Conservation (phyloP, 2,888 invertebrate species). For the Chirona hameri region DNA sequence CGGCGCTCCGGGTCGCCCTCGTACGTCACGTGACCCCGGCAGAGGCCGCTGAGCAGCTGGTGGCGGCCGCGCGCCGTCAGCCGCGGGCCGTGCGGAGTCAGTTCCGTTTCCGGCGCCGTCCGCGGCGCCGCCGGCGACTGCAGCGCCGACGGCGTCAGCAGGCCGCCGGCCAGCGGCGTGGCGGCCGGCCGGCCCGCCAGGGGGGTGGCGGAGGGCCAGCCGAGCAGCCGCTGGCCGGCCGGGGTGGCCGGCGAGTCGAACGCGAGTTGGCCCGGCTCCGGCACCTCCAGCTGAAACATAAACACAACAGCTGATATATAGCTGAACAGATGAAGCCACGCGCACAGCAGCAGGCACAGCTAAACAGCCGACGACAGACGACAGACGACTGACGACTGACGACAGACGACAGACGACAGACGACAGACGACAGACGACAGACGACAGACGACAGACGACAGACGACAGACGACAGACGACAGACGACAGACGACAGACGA, state of each 20-base stretch:
- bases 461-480: too few relatives aligned
- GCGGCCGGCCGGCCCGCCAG: not conserved
- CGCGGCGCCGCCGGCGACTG: slow-evolving; percentile 1
- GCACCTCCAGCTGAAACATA: slow-evolving; percentile 6
- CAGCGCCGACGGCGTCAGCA: slow-evolving; percentile 12
- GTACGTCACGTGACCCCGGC: slow-evolving; percentile 55
- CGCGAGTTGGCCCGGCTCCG: not conserved
- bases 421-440: too few relatives aligned
- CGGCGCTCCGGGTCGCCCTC: slow-evolving; percentile 82
- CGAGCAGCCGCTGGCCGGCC: not conserved
- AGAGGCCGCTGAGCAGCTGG: slow-evolving; percentile 43
- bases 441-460: too few relatives aligned
- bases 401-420: too few relatives aligned
- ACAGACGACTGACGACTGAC: too few relatives aligned
- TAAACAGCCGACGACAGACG: too few relatives aligned
- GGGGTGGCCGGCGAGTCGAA: not conserved
- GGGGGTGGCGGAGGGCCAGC: too few relatives aligned
- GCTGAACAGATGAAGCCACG: too few relatives aligned
- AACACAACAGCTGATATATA: too few relatives aligned
- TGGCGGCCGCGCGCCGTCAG: slow-evolving; percentile 46
- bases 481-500: too few relatives aligned
- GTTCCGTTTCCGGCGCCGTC: not conserved
- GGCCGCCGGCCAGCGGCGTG: not conserved
- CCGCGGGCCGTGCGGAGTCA: slow-evolving; percentile 41
- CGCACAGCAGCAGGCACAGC: too few relatives aligned